Base-by-base conservation (phyloP, 2,113 vertebrate species). In the Monopterus albus region DNA sequence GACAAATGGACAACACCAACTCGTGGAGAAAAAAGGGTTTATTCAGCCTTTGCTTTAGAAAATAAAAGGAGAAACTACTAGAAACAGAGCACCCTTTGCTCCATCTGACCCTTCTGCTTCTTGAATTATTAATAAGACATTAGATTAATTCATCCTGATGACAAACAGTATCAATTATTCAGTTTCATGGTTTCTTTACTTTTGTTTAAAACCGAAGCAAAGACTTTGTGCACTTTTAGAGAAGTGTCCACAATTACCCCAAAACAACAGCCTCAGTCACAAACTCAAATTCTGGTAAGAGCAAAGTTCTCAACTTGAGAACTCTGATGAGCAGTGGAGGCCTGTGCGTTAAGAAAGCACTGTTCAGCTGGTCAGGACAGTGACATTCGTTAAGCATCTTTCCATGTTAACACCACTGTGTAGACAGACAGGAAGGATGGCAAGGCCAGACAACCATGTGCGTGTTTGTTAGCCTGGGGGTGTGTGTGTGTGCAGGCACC, bases 391-490 rank as follows among this genome's bases (percentile, higher is more conserved):
- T 55, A 47, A 71, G 64, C 56, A 62, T 71, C 56, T 58, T 42
- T 56, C 40, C 47, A 50, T 78, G 75, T 85, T 85, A 84, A 67
- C 75, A 65, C 51, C 45, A 20, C 72, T 5, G 26, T 46, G 36
- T 1, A 64, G 75, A 73, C 40, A 63, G 75, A 80, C 63, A 14
- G 78, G 51, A 59, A 55, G 43, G 38, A 52, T 73, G 67, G 36
- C 65, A n/a, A 70, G 86, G 72, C 78, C 65, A 82, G 78, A 83
- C 77, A 75, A 66, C 47, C 28, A 35, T 49, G 60, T 43, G 78
- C 10, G 60, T 76, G 87, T 90, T 83, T 88, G 84, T 70, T 72
- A 79, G 75, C 66, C 53, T 11, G 46, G 29, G 65, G 11, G 71
- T 28, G n/a, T 8, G 63, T 51, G n/a, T 8, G 59, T 52, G 79